Evolutionary conservation across 1,140 invertebrate genomes (phyloP), one percentile per base, ranked within the genome.

Genomic region (Planococcus citri): DNA sequence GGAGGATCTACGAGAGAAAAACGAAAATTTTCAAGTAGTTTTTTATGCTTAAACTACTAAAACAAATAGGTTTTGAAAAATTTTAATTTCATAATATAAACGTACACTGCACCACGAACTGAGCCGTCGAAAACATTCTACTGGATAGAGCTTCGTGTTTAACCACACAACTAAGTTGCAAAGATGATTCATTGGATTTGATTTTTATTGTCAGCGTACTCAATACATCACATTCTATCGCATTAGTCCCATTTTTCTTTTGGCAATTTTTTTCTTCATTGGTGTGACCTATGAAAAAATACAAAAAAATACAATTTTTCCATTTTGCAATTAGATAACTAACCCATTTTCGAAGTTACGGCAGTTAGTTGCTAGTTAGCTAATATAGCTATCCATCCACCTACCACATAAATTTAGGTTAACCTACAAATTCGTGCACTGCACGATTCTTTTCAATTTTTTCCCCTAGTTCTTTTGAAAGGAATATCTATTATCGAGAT

Each of bases 61-160:
- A n/a, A n/a, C n/a, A n/a, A n/a, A n/a, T n/a, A n/a, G n/a, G n/a
- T n/a, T n/a, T n/a, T n/a, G n/a, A n/a, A n/a, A n/a, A n/a, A n/a
- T n/a, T n/a, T n/a, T n/a, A n/a, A n/a, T 33, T 33, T 33, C 29
- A 33, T 33, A 33, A n/a, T n/a, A n/a, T n/a, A n/a, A 37, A 90
- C 91, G 91, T 82, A 96, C 92, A 95, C 76, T 92, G 82, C 69
- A 96, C 92, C 76, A 89, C 93, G 20, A 96, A 85, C 74, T 88
- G 86, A 14, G 95, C 88, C 14, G 87, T 87, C 20, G 89, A 85
- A 71, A 87, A 82, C 74, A 83, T 83, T 74, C 91, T 87, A 41
- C 87, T 80, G n/a, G 85, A 83, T 17, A 95, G 81, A 0, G 93
- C 92, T 74, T 88, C 87, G 77, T 97, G 94, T 73, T 83, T 84